phyloP scores from a whole-genome alignment of 2,888 invertebrate genomes.

The Diogma glabrata region DNA sequence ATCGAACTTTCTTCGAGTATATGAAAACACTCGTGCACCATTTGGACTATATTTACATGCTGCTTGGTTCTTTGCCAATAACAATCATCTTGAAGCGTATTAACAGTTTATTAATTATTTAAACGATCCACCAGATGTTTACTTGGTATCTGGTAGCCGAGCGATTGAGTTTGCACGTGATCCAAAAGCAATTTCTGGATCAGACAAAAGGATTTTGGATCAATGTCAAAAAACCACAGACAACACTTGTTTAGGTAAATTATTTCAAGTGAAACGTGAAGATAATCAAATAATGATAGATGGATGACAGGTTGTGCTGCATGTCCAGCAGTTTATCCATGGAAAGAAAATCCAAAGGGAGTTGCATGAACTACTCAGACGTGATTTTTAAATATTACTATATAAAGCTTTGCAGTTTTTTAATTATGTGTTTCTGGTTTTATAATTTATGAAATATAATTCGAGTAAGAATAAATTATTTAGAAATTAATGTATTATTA shows the following conservation, averaged over 20 bases:
- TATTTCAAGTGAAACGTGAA: constrained; percentile 28
- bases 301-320: constrained; percentile 40
- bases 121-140: constrained; percentile 43
- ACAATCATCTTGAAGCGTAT: constrained; percentile 40
- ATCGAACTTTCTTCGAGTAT: constrained; percentile 51
- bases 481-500: too few relatives aligned
- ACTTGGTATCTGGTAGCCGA: constrained; percentile 39
- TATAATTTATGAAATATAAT: too few relatives aligned
- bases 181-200: constrained; percentile 28
- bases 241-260: constrained; percentile 24
- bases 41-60: constrained; percentile 57
- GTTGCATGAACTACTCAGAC: too few relatives aligned
- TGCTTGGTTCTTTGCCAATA: constrained; percentile 44
- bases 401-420: too few relatives aligned
- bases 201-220: constrained; percentile 20
- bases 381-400: too few relatives aligned
- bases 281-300: constrained; percentile 30
- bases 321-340: constrained; percentile 43
- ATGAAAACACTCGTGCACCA: constrained; percentile 50
- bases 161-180: constrained; percentile 28
- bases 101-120: constrained; percentile 44
- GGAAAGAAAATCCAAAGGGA: constrained; percentile 44
- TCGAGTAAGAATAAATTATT: too few relatives aligned
- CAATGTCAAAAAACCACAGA: constrained; percentile 25
- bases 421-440: too few relatives aligned